Conservation (phyloP, 2,888 invertebrate species). For the Patella caerulea region DNA sequence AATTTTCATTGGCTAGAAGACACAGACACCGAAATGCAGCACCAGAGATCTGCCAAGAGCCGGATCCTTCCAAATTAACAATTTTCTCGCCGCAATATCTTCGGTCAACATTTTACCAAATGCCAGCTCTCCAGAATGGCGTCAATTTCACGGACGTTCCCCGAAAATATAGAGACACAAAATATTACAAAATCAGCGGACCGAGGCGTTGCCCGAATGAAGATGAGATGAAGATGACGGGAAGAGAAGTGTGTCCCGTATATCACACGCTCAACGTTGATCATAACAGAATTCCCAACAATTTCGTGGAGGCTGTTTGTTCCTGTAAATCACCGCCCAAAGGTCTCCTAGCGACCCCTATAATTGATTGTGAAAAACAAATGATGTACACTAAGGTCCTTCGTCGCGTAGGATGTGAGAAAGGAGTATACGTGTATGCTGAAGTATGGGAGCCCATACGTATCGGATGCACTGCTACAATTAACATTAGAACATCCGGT, state of each 20-base stretch:
- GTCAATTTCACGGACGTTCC: too few relatives aligned
- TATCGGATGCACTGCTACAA: background rate
- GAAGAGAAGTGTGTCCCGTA: slow-evolving; percentile 4
- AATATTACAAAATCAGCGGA: too few relatives aligned
- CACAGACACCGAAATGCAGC: too few relatives aligned
- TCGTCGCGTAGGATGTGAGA: background rate
- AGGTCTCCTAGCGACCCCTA: background rate
- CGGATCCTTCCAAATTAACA: too few relatives aligned
- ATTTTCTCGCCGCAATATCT: too few relatives aligned
- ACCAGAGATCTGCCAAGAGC: too few relatives aligned
- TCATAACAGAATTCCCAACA: slow-evolving; percentile 11
- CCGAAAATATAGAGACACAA: too few relatives aligned
- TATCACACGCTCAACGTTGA: slow-evolving; percentile 14
- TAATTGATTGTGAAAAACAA: slow-evolving; percentile 1
- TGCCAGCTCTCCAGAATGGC: too few relatives aligned
- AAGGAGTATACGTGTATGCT: slow-evolving; percentile 10
- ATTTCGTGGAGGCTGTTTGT: slow-evolving; percentile 4
- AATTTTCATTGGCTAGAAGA: too few relatives aligned
- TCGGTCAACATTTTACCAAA: too few relatives aligned
- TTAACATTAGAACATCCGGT: too few relatives aligned
- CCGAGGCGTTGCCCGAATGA: too few relatives aligned
- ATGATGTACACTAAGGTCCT: slow-evolving; percentile 10
- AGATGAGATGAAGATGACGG: background rate
- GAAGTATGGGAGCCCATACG: slow-evolving; percentile 16
- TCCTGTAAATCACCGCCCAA: background rate